Conservation (phyloP, 2,113 vertebrate species). For the Mustelus asterias region DNA sequence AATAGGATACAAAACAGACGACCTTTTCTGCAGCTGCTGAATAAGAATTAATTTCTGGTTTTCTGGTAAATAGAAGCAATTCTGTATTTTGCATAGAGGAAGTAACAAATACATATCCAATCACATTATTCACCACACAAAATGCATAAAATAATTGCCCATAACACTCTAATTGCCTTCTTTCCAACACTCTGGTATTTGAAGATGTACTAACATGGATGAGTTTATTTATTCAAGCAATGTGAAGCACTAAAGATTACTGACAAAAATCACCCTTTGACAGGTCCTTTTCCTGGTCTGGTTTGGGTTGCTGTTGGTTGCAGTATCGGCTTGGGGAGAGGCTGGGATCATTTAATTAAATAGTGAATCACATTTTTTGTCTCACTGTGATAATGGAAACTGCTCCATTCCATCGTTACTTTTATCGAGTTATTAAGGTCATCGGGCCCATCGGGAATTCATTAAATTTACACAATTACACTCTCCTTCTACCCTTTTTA, state of each 20-base stretch:
- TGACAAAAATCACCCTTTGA: not conserved
- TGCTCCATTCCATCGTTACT: not conserved
- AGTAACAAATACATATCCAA: not conserved
- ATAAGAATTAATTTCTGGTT: not conserved
- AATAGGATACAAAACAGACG: not conserved
- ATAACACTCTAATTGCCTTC: not conserved
- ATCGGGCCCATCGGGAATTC: not conserved
- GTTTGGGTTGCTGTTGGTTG: not conserved
- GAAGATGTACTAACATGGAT: not conserved
- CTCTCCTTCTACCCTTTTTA: not conserved
- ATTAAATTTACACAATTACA: not conserved
- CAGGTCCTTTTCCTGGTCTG: not conserved
- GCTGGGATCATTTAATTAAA: not conserved
- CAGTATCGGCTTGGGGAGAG: not conserved
- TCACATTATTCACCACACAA: not conserved
- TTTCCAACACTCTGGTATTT: not conserved
- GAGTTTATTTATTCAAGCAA: not conserved
- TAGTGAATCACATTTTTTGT: not conserved
- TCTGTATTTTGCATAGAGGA: not conserved
- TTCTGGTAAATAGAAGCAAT: not conserved
- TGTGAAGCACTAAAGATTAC: not conserved
- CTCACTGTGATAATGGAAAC: not conserved
- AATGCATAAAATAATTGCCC: not conserved
- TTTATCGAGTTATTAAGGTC: not conserved
- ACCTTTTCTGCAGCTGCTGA: not conserved